phyloP scores from a whole-genome alignment of 2,797 vertebrate species.

The Pseudochirops corinnae region DNA sequence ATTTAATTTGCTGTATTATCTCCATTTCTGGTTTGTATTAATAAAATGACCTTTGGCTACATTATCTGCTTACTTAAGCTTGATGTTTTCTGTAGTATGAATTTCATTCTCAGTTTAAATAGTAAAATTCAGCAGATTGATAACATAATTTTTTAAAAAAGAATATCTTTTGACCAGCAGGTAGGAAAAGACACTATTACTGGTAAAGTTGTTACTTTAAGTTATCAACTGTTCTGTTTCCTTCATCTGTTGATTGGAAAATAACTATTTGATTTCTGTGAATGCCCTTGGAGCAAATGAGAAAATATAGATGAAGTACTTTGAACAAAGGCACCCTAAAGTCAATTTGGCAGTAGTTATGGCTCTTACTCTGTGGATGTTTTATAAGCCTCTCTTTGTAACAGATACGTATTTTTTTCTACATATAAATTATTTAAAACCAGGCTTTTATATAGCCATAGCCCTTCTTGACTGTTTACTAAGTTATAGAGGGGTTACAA shows the following conservation, averaged over 20 bases:
- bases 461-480: background rate
- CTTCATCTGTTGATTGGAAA: background rate
- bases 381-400: background rate
- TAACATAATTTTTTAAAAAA: background rate
- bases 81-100: background rate
- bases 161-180: background rate
- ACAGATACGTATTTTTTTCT: background rate
- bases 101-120: background rate
- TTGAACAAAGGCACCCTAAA: background rate
- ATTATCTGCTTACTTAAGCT: slow-evolving; percentile 18
- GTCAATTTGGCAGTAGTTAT: background rate
- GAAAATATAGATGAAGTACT: background rate
- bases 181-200: background rate
- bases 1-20: background rate
- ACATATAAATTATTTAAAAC: background rate
- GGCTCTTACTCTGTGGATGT: background rate
- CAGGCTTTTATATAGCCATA: background rate
- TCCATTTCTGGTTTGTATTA: background rate
- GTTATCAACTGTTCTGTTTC: background rate
- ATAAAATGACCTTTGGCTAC: slow-evolving; percentile 40
- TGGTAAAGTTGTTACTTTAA: background rate
- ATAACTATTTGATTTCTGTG: background rate
- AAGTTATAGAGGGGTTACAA: background rate
- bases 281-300: background rate
- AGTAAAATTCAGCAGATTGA: background rate